Base-by-base conservation (phyloP, 2,113 vertebrate species). In the Galbula dea region DNA sequence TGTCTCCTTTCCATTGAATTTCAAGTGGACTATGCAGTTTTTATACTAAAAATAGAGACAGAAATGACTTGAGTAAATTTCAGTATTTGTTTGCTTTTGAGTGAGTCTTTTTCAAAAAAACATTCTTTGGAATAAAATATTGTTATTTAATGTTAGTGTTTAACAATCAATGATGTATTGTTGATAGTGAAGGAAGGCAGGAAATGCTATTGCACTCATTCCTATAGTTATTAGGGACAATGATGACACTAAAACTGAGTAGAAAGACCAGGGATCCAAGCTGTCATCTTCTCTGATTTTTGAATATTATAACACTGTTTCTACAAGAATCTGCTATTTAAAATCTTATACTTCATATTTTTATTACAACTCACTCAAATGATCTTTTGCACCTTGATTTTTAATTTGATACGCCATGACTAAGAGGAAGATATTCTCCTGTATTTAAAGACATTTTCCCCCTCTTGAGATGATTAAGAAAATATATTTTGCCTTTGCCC, bases 401-500 rank as follows among this genome's bases (percentile, higher is more conserved):
- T 61, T 94, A 63, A 68, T 86, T 67, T 57, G 63, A 75, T 69
- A 84, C 90, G 23, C 52, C 22, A n/a, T 58, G 45, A 26, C 41
- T 34, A 66, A 9, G 30, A 74, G 26, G 23, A 95, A 88, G 54
- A 62, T 51, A 43, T 68, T 80, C 24, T n/a, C 5, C 15, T 92
- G 65, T 51, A 1, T 57, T 90, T 90, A 77, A 83, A 48, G 57
- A 29, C 3, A 58, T 96, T 89, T 91, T 39, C 21, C 11, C 29
- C 37, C 46, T 78, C 52, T 93, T 91, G 90, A 88, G 18, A 74
- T 80, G 69, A 94, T 96, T 90, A 92, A 88, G 51, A 82, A 79
- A 90, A 85, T 37, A 43, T 81, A 74, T 93, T 95, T 97, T 96
- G 61, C 72, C 74, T 95, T 75, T 95, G 81, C 71, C 82, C 82